Conservation (phyloP, 2,113 vertebrate species). For the Paracanthobrama guichenoti region DNA sequence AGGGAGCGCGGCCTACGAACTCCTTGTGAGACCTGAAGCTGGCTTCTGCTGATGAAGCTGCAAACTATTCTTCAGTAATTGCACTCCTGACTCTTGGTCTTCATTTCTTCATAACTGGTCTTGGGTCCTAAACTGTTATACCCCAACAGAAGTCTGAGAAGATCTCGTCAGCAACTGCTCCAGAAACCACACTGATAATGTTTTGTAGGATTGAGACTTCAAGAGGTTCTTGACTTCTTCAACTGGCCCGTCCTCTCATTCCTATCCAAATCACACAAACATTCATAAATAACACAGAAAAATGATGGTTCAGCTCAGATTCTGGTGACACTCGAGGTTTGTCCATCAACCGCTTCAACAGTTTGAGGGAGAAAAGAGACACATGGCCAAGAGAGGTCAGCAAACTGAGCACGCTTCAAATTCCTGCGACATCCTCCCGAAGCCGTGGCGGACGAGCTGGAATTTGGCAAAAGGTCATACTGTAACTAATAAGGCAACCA, state of each 20-base stretch:
- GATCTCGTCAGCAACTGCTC: too few relatives aligned
- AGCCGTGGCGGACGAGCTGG: background rate
- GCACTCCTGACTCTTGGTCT: too few relatives aligned
- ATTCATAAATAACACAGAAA: background rate
- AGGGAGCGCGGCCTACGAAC: too few relatives aligned
- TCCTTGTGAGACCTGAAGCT: too few relatives aligned
- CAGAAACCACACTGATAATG: too few relatives aligned
- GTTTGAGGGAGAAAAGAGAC: background rate
- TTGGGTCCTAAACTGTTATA: too few relatives aligned
- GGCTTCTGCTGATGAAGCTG: too few relatives aligned
- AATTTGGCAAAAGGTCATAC: background rate
- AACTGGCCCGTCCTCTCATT: background rate
- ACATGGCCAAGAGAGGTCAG: background rate
- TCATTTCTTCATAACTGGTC: too few relatives aligned
- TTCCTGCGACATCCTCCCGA: constrained; percentile 11
- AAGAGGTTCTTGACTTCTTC: too few relatives aligned
- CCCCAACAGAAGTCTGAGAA: constrained; percentile 2
- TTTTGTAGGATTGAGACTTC: too few relatives aligned
- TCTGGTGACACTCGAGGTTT: background rate
- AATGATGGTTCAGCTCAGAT: background rate
- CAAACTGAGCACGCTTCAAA: background rate
- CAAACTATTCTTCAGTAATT: too few relatives aligned
- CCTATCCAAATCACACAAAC: background rate
- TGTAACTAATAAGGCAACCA: background rate
- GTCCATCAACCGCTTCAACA: background rate